Evolutionary conservation across 2,113 vertebrate species (phyloP).

Genomic region (Gnathonemus echidnorhynchus): DNA sequence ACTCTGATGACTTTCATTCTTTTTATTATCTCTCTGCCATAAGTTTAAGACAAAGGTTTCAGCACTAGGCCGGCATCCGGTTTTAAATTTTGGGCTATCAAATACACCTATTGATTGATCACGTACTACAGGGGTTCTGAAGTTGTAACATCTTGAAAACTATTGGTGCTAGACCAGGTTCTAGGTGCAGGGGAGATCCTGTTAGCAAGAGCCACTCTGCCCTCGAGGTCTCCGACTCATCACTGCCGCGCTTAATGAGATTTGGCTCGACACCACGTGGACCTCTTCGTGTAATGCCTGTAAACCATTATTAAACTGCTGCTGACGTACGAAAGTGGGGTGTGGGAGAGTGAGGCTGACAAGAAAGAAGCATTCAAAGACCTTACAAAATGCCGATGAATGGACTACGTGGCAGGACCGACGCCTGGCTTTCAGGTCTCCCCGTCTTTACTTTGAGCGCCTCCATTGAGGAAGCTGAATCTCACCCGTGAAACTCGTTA

Average conservation of each 20-base stretch:
- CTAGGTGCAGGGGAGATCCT: neutral
- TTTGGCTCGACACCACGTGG: neutral
- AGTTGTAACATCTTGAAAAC: neutral
- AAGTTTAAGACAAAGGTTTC: neutral
- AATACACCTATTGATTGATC: neutral
- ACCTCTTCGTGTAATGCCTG: neutral
- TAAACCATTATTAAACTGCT: neutral
- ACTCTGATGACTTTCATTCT: neutral
- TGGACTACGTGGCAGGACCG: neutral
- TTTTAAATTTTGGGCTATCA: neutral
- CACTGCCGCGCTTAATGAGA: neutral
- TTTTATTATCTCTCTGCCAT: neutral
- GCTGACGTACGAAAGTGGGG: neutral
- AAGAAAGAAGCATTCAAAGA: neutral
- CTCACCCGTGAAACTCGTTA: neutral
- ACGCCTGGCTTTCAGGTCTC: neutral
- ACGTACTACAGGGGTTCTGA: neutral
- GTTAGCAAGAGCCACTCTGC: neutral
- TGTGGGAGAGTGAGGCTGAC: neutral
- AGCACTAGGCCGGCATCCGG: neutral
- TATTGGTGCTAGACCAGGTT: neutral
- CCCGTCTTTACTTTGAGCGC: neutral
- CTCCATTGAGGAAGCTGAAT: neutral
- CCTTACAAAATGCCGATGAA: neutral
- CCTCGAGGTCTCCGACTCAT: neutral